Conservation (phyloP, 2,888 invertebrate genomes). For the Drosophila engyochracea region DNA sequence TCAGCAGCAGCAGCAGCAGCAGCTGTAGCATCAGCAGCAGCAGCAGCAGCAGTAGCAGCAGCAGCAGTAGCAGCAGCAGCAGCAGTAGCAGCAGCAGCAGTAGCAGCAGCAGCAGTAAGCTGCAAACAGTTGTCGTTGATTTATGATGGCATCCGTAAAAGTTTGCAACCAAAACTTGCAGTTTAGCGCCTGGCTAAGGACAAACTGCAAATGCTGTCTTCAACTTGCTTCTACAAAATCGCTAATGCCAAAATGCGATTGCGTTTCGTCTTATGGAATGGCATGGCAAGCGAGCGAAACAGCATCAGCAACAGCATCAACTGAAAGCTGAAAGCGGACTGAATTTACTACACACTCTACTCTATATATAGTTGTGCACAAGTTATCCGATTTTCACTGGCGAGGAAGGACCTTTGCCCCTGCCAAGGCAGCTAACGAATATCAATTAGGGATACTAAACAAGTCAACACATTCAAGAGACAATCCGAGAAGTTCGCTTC, state of each 20-base stretch:
- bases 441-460: slow-evolving; percentile 46
- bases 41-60: not conserved
- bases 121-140: slow-evolving; percentile 54
- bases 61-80: slow-evolving; percentile 1
- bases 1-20: not conserved
- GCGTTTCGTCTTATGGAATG: slow-evolving; percentile 26
- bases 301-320: not conserved
- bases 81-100: not conserved
- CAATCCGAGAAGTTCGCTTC: slow-evolving; percentile 1
- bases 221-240: slow-evolving; percentile 18
- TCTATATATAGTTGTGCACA: slow-evolving; percentile 3
- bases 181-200: slow-evolving; percentile 68
- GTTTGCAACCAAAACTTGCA: slow-evolving; percentile 65
- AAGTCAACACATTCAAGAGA: slow-evolving; percentile 13
- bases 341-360: slow-evolving; percentile 15
- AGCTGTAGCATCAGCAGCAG: not conserved
- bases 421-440: slow-evolving; percentile 20
- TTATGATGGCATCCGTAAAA: slow-evolving; percentile 69
- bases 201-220: slow-evolving; percentile 47
- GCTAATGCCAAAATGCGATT: slow-evolving; percentile 12
- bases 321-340: slow-evolving; percentile 17
- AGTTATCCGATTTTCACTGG: slow-evolving; percentile 43
- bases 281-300: slow-evolving; percentile 16
- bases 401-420: not conserved
- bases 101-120: not conserved